These are phyloP conservation scores for Sinonovacula constricta DNA, from an alignment of 1,140 invertebrate species.

Conservation along the genomic window DNA sequence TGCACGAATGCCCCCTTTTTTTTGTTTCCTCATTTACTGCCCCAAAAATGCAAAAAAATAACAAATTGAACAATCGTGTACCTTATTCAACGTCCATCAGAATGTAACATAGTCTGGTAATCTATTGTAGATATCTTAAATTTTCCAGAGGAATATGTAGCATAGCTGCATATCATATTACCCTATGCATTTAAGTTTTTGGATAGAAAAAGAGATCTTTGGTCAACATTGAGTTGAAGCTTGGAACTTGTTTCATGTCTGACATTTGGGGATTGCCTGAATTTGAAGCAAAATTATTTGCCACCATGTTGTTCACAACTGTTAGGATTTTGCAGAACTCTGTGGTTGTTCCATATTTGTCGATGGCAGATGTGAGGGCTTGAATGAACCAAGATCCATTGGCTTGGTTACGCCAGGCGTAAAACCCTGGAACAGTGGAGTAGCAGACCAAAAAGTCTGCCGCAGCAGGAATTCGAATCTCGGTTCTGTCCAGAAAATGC, in stretches of 20 bases:
- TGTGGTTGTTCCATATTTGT: conserved; percentile 40
- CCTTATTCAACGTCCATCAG: too few relatives aligned
- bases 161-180: too few relatives aligned
- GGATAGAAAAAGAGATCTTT: conserved; percentile 46
- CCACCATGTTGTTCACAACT: conserved; percentile 26
- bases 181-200: too few relatives aligned
- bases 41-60: too few relatives aligned
- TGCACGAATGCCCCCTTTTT: too few relatives aligned
- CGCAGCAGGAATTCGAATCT: conserved; percentile 57
- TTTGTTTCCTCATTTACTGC: too few relatives aligned
- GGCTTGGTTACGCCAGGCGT: conserved; percentile 54
- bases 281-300: conserved; percentile 33
- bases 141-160: too few relatives aligned
- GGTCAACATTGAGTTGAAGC: conserved; percentile 41
- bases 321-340: conserved; percentile 41
- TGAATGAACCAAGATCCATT: conserved; percentile 66
- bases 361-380: conserved; percentile 22
- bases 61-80: too few relatives aligned
- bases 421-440: conserved; percentile 65
- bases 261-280: conserved; percentile 15
- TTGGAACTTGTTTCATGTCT: conserved; percentile 41
- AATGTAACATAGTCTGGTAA: too few relatives aligned
- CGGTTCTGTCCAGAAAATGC: conserved; percentile 3
- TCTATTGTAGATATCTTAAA: too few relatives aligned
- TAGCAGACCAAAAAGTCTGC: conserved; percentile 64